Conservation (phyloP, 35 echinoderm and acorn worm species). For the Strongylocentrotus purpuratus region DNA sequence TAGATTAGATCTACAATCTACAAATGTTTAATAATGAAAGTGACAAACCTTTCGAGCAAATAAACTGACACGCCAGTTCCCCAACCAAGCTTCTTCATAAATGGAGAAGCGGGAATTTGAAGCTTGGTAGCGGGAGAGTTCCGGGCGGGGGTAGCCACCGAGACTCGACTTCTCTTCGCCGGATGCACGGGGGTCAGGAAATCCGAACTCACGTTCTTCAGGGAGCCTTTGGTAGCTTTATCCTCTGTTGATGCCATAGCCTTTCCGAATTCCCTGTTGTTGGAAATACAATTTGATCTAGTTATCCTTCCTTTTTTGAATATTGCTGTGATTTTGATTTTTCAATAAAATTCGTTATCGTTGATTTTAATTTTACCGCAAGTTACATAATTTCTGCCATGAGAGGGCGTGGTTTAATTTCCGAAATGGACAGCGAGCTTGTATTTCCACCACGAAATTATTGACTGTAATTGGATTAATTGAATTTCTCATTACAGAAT, state of each 20-base stretch:
- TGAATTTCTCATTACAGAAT: conserved; percentile 31
- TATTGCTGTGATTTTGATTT: not conserved
- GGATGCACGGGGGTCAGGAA: conserved; percentile 43
- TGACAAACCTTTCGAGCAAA: conserved; percentile 79
- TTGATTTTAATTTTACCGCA: not conserved
- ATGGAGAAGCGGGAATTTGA: conserved; percentile 84
- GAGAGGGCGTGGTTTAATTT: not conserved
- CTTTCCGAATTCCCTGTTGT: not conserved
- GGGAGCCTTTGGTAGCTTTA: not conserved
- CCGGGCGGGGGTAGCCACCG: conserved; percentile 9
- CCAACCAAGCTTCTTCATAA: conserved; percentile 86
- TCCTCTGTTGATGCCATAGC: not conserved
- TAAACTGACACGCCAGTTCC: conserved; percentile 94
- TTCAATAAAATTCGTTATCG: not conserved
- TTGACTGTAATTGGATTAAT: not conserved
- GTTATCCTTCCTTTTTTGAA: not conserved
- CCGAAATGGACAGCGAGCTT: not conserved
- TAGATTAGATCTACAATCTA: too few relatives aligned
- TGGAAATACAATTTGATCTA: too few relatives aligned
- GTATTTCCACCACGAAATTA: not conserved
- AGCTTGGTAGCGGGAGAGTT: conserved; percentile 44
- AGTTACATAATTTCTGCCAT: not conserved
- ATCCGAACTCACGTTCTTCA: not conserved
- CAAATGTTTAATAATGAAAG: not conserved
- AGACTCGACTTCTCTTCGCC: conserved; percentile 32